Evolutionary conservation across 2,797 vertebrate genomes (phyloP).

Genomic region (Centropyge bicolor): DNA sequence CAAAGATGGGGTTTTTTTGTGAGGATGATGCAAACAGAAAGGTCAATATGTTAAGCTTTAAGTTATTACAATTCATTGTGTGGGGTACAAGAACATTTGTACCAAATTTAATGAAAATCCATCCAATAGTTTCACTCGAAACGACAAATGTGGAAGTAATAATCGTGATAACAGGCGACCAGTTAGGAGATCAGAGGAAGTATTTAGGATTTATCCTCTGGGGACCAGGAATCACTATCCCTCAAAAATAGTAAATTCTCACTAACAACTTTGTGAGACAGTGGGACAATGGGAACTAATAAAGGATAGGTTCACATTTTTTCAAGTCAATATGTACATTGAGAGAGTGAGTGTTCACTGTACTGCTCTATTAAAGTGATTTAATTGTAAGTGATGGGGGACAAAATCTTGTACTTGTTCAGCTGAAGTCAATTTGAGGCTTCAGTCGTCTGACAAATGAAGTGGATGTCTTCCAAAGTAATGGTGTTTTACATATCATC

Average conservation of each 20-base stretch:
- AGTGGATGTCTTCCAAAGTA: background rate
- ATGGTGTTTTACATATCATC: background rate
- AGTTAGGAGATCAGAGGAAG: background rate
- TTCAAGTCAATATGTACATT: background rate
- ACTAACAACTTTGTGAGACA: too few species aligned
- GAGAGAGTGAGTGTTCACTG: background rate
- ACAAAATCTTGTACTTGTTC: background rate
- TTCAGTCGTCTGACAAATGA: background rate
- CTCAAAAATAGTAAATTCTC: too few species aligned
- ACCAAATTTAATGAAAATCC: too few species aligned
- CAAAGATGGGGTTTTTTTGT: background rate
- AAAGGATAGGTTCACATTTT: background rate
- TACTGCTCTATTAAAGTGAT: background rate
- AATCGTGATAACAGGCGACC: rapidly evolving
- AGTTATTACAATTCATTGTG: background rate
- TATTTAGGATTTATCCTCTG: background rate
- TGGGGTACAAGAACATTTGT: background rate
- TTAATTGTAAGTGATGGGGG: background rate
- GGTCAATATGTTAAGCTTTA: too few species aligned
- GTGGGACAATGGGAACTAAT: too few species aligned
- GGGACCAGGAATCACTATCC: background rate
- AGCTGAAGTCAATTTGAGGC: background rate
- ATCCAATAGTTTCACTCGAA: too few species aligned
- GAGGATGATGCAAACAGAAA: background rate
- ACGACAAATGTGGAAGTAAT: background rate